Base-by-base conservation (phyloP, 1,140 invertebrate species). In the Hyphantria cunea region DNA sequence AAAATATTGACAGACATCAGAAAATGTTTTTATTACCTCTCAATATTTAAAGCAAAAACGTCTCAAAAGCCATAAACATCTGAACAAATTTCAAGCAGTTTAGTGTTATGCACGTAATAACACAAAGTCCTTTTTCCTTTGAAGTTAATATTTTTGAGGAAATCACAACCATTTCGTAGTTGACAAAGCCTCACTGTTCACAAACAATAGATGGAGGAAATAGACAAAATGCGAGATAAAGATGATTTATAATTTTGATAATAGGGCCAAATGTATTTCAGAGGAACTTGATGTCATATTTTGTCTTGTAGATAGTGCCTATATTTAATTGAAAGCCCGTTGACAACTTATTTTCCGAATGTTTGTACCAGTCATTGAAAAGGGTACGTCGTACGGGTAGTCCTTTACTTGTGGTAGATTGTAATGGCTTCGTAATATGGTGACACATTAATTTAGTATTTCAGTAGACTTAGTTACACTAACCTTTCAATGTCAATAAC, bases 231-330 rank as follows among this genome's bases (percentile, higher is more conserved):
- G 45, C 33, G 15, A 48, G 54, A 58, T 58, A 48, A 48, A 58
- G 32, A 48, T 58, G 32, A 58, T 58, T 58, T 58, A 48, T 58
- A 39, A 48, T 48, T 58, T 58, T 48, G 33, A 37, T 48, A 48
- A 58, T 58, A 58, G 15, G 32, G 12, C 13, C 14, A 48, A 58
- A 58, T 56, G 32, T 56, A 47, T 55, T 55, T 55, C 41, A 10
- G 53, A 9, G 31, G 42, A 37, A 25, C 8, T 48, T 32, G 14
- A 34, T 44, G n/a, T 8, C 8, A 12, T 56, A 55, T 55, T 56
- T 56, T 56, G 37, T 48, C 11, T 25, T 9, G n/a, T 33, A 37
- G 54, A 37, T 37, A 37, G 14, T 54, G 17, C n/a, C n/a, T n/a
- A n/a, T 25, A 25, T 41, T 39, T 44, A 42, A 37, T 25, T 54